Conservation (phyloP, 2,113 vertebrate genomes). For the Prietella phreatophila region DNA sequence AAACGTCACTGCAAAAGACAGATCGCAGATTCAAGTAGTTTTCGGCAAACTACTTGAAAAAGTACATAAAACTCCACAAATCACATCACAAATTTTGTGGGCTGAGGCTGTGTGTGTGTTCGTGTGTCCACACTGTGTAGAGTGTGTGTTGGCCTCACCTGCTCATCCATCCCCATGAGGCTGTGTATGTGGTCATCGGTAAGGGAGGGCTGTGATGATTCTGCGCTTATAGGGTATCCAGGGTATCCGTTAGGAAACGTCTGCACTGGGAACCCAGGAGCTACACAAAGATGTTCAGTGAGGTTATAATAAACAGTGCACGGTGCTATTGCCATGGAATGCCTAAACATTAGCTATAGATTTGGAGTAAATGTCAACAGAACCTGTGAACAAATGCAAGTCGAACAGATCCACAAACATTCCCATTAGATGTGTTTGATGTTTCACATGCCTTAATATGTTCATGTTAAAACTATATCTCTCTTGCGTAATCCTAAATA, state of each 20-base stretch:
- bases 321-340: neutral
- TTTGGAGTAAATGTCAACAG: neutral
- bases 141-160: constrained; percentile 71
- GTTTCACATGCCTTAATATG: neutral
- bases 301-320: neutral
- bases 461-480: neutral
- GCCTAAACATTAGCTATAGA: neutral
- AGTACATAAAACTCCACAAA: too few relatives aligned
- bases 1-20: too few relatives aligned
- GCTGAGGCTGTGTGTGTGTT: neutral
- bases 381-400: neutral
- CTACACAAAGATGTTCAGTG: constrained; percentile 62
- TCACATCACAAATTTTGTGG: too few relatives aligned
- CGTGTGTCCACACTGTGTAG: neutral
- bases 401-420: neutral
- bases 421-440: neutral
- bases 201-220: constrained; percentile 83
- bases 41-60: too few relatives aligned
- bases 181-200: constrained; percentile 87
- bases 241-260: constrained; percentile 92
- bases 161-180: constrained; percentile 89
- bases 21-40: too few relatives aligned
- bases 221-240: constrained; percentile 83
- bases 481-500: neutral
- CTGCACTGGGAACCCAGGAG: constrained; percentile 84